Evolutionary conservation across 1,140 invertebrate genomes (phyloP).

Genomic region (Globodera rostochiensis): DNA sequence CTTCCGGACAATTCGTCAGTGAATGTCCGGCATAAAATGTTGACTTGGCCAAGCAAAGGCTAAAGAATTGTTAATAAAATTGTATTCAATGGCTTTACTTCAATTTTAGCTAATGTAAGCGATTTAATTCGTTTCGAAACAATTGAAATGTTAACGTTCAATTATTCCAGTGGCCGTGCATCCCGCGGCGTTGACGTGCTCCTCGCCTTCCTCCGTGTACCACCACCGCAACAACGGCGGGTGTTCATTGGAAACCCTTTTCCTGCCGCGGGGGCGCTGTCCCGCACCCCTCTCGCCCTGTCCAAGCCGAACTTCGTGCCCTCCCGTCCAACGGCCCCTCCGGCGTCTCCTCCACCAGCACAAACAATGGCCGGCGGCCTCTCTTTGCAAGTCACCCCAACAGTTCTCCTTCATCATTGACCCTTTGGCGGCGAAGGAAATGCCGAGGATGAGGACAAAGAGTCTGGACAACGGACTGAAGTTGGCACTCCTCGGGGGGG

Average conservation of each 20-base stretch:
- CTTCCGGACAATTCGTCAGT: too few relatives aligned
- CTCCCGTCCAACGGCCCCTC: neutral
- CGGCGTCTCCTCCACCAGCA: neutral
- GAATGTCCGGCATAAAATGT: neutral
- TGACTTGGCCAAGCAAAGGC: neutral
- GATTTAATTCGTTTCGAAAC: too few relatives aligned
- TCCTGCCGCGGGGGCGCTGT: neutral
- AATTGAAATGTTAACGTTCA: too few relatives aligned
- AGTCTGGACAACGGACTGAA: constrained; percentile 46
- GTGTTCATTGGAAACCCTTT: neutral
- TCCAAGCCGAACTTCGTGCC: constrained; percentile 2
- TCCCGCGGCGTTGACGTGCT: neutral
- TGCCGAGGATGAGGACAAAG: constrained; percentile 31
- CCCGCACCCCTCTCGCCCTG: neutral
- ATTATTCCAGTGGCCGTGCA: neutral
- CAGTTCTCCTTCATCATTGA: constrained; percentile 8
- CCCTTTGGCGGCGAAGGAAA: neutral
- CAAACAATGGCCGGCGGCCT: neutral
- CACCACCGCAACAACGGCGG: neutral
- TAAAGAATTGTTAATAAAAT: neutral
- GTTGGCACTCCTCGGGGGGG: constrained; percentile 13
- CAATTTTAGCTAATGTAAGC: too few relatives aligned
- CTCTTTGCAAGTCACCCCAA: neutral
- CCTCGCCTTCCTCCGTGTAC: neutral
- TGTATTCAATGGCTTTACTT: too few relatives aligned